Evolutionary conservation across 2,797 vertebrate species (phyloP), one percentile per base, ranked within the genome.

Genomic region (Spinus olivaceus): DNA sequence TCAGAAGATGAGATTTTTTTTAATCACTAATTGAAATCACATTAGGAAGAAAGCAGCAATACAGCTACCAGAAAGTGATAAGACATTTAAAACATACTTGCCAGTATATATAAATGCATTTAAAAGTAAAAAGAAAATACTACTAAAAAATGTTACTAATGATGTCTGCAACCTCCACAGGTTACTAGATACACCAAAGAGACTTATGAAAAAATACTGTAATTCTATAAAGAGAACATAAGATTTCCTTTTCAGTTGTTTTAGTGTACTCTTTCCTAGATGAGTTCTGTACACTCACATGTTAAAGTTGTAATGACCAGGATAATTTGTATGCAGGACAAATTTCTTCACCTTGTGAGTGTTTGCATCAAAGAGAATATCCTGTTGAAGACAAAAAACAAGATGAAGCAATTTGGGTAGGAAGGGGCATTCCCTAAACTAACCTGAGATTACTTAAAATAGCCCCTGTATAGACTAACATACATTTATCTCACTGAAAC

Each of bases 221-320:
- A 74, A 66, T 51, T 71, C 53, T 81, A 14, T 17, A 49, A 76
- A 76, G n/a, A n/a, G 37, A 65, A 78, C 1, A 1, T 5, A 37
- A 35, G 4, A 78, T 33, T 72, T 76, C 35, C 11, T 72, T 81
- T 35, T 47, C 28, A 37, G 12, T 6, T 60, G 14, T 70, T 85
- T 67, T 17, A 54, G 28, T 39, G 12, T 22, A 32, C 19, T 63
- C 33, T 42, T 82, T 23, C 33, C 61, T 22, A 57, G 37, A 67
- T 12, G n/a, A 57, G 8, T 39, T 82, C 56, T 86, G 56, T 33
- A 64, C 85, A 98, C 98, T 99, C 97, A 99, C 99, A 99, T 99
- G 94, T 99, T 99, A 86, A 99, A 99, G 98, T 99, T 99, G 97
- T 99, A 99, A 98, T 99, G 99, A 94, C 99, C 99, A 12, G 99